phyloP scores from a whole-genome alignment of 2,797 vertebrate genomes.

The Danio jaintianensis region DNA sequence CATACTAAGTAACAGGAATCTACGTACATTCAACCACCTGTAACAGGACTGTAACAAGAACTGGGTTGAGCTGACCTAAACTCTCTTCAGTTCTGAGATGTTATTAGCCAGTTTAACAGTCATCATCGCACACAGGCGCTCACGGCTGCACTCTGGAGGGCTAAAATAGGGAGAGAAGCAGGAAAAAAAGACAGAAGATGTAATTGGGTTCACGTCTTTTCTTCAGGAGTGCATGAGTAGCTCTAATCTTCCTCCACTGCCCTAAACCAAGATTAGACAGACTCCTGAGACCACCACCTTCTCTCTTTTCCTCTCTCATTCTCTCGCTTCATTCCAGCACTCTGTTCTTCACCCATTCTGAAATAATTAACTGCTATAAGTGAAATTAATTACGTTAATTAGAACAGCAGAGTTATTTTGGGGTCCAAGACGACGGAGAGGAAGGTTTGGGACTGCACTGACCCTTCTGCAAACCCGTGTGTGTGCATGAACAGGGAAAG shows the following conservation, averaged over 20 bases:
- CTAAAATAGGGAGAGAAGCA: constrained; percentile 38
- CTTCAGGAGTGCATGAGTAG: constrained; percentile 51
- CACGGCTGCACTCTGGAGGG: constrained; percentile 40
- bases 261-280: constrained; percentile 63
- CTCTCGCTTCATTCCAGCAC: constrained; percentile 66
- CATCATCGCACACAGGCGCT: constrained; percentile 40
- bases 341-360: constrained; percentile 78
- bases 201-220: constrained; percentile 61
- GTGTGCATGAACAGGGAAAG: background rate
- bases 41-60: constrained; percentile 17
- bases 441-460: constrained; percentile 54
- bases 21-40: background rate
- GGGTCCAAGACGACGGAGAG: constrained; percentile 53
- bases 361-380: constrained; percentile 89
- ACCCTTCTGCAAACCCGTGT: constrained; percentile 36
- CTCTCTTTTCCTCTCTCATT: constrained; percentile 51
- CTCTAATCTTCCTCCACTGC: constrained; percentile 53
- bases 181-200: constrained; percentile 41
- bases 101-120: constrained; percentile 42
- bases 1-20: background rate
- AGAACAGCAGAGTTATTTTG: constrained; percentile 73
- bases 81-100: constrained; percentile 31
- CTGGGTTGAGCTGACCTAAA: constrained; percentile 37
- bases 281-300: constrained; percentile 58
- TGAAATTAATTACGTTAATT: constrained; percentile 89